A percentile compares a stretch with the other conserved stretches of the same genome.
phyloP scores from a whole-genome alignment of 1,140 invertebrate genomes.

The Drosophila teissieri region DNA sequence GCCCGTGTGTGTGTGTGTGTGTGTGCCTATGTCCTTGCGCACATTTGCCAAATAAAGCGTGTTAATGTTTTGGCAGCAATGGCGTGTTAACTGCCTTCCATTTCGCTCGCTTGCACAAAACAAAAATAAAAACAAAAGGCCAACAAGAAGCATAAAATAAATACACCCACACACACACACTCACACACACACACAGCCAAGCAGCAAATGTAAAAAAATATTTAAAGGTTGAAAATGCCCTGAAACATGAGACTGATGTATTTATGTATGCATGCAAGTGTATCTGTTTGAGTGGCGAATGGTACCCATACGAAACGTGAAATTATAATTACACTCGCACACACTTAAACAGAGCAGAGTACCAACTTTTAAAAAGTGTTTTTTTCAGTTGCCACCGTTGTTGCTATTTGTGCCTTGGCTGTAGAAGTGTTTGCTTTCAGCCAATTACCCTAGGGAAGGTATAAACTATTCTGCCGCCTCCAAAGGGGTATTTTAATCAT shows the following conservation, averaged over 20 bases:
- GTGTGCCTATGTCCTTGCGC: slow-evolving; percentile 61
- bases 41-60: slow-evolving; percentile 81
- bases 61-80: slow-evolving; percentile 77
- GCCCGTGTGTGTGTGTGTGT: slow-evolving; percentile 4
- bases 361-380: slow-evolving; percentile 63
- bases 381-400: slow-evolving; percentile 24
- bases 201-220: slow-evolving; percentile 45
- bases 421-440: slow-evolving; percentile 24
- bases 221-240: slow-evolving; percentile 44
- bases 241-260: slow-evolving; percentile 28
- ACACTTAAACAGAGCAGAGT: slow-evolving; percentile 8
- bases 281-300: slow-evolving; percentile 31
- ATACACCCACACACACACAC: slow-evolving; percentile 32
- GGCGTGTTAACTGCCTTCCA: slow-evolving; percentile 79
- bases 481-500: slow-evolving; percentile 12
- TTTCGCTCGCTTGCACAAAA: slow-evolving; percentile 75
- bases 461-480: slow-evolving; percentile 5
- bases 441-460: slow-evolving; percentile 33
- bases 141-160: slow-evolving; percentile 57
- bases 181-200: slow-evolving; percentile 18
- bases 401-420: slow-evolving; percentile 22
- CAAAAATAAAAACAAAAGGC: slow-evolving; percentile 62
- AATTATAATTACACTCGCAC: slow-evolving; percentile 59
- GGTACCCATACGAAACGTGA: slow-evolving; percentile 60
- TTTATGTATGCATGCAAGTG: background rate